A percentile compares a stretch with the other conserved stretches of the same genome.
Evolutionary conservation across 1,140 invertebrate genomes (phyloP).

Genomic region (Drosophila quadrilineata): DNA sequence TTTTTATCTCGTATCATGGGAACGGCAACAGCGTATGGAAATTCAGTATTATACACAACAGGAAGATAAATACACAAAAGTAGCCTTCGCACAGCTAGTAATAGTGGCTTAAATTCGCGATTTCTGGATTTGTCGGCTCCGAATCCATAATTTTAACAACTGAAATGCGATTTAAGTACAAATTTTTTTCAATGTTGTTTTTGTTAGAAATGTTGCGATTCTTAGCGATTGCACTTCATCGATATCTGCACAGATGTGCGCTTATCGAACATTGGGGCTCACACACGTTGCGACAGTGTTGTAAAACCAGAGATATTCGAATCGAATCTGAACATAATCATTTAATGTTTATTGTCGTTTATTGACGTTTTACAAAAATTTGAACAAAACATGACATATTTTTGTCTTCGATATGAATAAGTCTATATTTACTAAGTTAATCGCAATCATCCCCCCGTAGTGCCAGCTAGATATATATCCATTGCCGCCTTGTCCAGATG

Average conservation of each 20-base stretch:
- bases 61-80: no score
- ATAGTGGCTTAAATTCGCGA: background rate
- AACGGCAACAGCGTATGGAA: no score
- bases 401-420: no score
- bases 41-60: no score
- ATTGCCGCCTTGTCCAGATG: slow-evolving; percentile 23
- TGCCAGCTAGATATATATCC: slow-evolving; percentile 62
- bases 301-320: no score
- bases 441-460: slow-evolving; percentile 47
- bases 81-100: no score
- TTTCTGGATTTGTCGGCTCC: background rate
- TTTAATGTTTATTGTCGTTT: no score
- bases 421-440: no score
- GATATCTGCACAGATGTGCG: background rate
- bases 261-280: slow-evolving; percentile 1
- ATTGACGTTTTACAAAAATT: no score
- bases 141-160: background rate
- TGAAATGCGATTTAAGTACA: background rate
- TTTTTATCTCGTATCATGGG: no score
- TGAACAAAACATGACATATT: no score
- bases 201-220: slow-evolving; percentile 17
- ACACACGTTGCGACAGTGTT: background rate
- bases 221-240: background rate
- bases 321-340: no score
- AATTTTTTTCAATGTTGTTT: slow-evolving; percentile 4